Base-by-base conservation (phyloP, 64 coral and sea anemone species). In the Pocillopora damicornis region DNA sequence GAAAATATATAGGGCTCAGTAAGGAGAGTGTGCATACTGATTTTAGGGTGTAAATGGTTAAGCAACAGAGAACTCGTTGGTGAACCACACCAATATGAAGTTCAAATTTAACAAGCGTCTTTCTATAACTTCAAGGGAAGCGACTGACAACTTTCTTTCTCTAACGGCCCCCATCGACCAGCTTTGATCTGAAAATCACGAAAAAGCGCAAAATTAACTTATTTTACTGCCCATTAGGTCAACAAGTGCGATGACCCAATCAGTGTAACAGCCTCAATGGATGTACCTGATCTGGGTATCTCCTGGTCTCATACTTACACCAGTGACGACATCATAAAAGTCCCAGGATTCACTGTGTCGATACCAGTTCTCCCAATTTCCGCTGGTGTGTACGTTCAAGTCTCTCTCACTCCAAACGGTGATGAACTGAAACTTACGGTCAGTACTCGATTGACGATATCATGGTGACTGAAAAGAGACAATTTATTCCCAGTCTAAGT, bases 211-310 rank as follows among this genome's bases (percentile, higher is more conserved):
- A 18, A 17, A 30, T 30, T 61, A 36, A 56, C 42, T 51, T 51
- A 51, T 23, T 34, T 72, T 59, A 37, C 58, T 12, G 20, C 37
- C 22, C 65, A 10, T 30, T 58, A 85, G 77, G 76, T 92, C 77
- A 92, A 92, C n/a, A 92, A 92, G n/a, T 92, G 91, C 59, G 86
- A 92, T 63, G 72, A 88, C 7, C 91, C 91, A 17, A 60, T 88
- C 35, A 88, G 85, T 7, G 91, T 87, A 56, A 92, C 91, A 35
- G 68, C 86, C 35, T 59, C 5, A 1, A 88, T 92, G 91, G 37
- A 88, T 9, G 91, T 92, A 8, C 91, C 78, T 9, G 86, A 92
- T 69, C 61, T 92, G 11, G 15, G 16, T 35, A 88, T 92, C 37
- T 75, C 86, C 17, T 92, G 91, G 91, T 88, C 91, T 38, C 78